Conservation (phyloP, 2,888 invertebrate genomes). For the Agonopterix heracliana region DNA sequence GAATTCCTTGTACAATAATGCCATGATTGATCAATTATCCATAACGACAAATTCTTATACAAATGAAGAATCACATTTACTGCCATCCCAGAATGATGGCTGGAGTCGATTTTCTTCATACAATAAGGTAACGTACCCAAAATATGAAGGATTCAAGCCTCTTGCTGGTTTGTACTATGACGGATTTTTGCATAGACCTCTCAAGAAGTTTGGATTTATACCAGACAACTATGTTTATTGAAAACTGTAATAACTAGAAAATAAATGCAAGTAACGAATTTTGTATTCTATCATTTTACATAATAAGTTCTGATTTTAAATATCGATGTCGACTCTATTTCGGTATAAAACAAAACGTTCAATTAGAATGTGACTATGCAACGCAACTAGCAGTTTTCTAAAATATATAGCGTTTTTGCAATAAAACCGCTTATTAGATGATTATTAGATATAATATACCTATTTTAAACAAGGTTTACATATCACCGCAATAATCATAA, state of each 20-base stretch:
- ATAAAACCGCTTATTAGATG: too few relatives aligned
- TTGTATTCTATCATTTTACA: too few relatives aligned
- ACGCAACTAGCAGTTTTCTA: too few relatives aligned
- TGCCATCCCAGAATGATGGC: slow-evolving; percentile 41
- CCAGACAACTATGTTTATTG: slow-evolving; percentile 23
- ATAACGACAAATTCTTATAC: slow-evolving; percentile 51
- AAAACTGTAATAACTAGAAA: neutral
- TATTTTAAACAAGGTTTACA: too few relatives aligned
- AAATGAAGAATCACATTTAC: slow-evolving; percentile 39
- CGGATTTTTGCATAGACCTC: slow-evolving; percentile 53
- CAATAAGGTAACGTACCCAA: slow-evolving; percentile 23
- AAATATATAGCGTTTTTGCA: too few relatives aligned
- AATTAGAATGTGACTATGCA: too few relatives aligned
- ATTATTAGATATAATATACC: too few relatives aligned
- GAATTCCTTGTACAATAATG: slow-evolving; percentile 38
- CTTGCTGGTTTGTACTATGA: slow-evolving; percentile 66
- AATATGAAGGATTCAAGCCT: slow-evolving; percentile 48
- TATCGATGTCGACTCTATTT: too few relatives aligned
- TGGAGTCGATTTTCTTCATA: slow-evolving; percentile 45
- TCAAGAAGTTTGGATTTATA: slow-evolving; percentile 42
- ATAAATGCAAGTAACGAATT: too few relatives aligned
- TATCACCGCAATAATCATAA: too few relatives aligned
- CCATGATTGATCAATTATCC: slow-evolving; percentile 47
- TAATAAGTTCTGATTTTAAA: too few relatives aligned
- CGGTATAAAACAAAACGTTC: too few relatives aligned